Conservation (phyloP, 1,140 invertebrate species). For the Drosophila guanche region DNA sequence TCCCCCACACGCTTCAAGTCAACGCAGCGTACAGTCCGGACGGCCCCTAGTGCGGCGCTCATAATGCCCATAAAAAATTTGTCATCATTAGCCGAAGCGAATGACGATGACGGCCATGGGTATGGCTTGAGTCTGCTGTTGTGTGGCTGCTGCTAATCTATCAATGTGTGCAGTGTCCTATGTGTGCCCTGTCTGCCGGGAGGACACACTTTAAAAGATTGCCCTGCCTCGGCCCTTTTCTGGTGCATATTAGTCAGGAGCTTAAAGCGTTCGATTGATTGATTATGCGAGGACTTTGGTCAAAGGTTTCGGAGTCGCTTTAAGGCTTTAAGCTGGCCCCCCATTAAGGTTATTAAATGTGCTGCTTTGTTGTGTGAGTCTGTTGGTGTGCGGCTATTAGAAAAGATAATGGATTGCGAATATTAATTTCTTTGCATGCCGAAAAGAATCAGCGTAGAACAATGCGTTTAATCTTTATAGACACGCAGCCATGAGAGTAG, state of each 20-base stretch:
- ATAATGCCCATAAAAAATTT: slow-evolving; percentile 81
- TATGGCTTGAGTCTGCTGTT: slow-evolving; percentile 16
- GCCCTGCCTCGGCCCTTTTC: slow-evolving; percentile 34
- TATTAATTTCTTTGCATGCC: slow-evolving; percentile 81
- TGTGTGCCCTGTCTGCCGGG: slow-evolving; percentile 3
- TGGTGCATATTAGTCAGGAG: slow-evolving; percentile 69
- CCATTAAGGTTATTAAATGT: slow-evolving; percentile 76
- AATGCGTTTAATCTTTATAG: slow-evolving; percentile 79
- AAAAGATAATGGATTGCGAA: slow-evolving; percentile 78
- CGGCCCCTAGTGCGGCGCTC: slow-evolving; percentile 40
- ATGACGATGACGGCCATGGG: slow-evolving; percentile 51
- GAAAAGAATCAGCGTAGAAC: slow-evolving; percentile 76
- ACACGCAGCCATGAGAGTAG: slow-evolving; percentile 58
- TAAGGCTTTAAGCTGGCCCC: slow-evolving; percentile 70
- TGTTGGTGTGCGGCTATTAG: slow-evolving; percentile 57
- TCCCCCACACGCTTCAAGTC: slow-evolving; percentile 66
- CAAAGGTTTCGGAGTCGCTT: slow-evolving; percentile 50
- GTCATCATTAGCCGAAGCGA: slow-evolving; percentile 72
- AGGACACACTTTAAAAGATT: slow-evolving; percentile 71
- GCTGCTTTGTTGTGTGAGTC: slow-evolving; percentile 17
- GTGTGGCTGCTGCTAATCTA: slow-evolving; percentile 61
- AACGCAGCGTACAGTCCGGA: slow-evolving; percentile 26
- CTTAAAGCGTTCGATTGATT: slow-evolving; percentile 81
- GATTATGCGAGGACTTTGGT: slow-evolving; percentile 57
- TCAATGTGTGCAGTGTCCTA: slow-evolving; percentile 59